A percentile compares a stretch with the other conserved stretches of the same genome.
phyloP scores from a whole-genome alignment of 2,888 invertebrate species.

The Byasa hedistus region DNA sequence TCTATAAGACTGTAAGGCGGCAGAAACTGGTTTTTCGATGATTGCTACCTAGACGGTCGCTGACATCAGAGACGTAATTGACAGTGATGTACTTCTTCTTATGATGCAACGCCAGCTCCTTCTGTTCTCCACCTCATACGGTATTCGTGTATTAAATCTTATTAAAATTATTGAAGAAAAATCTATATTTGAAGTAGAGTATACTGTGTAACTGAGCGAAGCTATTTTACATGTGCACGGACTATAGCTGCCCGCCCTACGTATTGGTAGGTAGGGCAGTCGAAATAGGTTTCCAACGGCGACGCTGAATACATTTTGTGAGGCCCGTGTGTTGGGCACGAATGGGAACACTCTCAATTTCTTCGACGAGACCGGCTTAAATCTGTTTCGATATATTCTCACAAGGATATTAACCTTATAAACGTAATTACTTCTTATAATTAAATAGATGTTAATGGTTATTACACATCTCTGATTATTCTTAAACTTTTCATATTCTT shows the following conservation, averaged over 20 bases:
- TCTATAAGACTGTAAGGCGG: no score
- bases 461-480: no score
- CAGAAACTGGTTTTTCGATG: no score
- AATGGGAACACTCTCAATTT: slow-evolving; percentile 59
- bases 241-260: slow-evolving; percentile 72
- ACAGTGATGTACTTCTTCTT: no score
- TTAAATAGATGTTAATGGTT: no score
- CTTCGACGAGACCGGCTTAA: slow-evolving; percentile 50
- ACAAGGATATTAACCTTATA: background rate
- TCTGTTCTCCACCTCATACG: background rate
- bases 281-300: slow-evolving; percentile 72
- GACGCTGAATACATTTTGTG: slow-evolving; percentile 73
- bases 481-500: no score
- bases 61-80: no score
- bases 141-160: background rate
- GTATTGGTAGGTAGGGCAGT: slow-evolving; percentile 69
- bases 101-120: no score
- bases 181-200: slow-evolving; percentile 53
- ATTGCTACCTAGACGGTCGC: no score
- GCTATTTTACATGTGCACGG: slow-evolving; percentile 79
- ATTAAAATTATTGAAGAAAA: background rate
- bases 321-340: slow-evolving; percentile 60
- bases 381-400: slow-evolving; percentile 43
- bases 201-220: slow-evolving; percentile 44
- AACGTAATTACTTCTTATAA: background rate